These are phyloP conservation scores for Tenodera sinensis DNA, from an alignment of 2,888 invertebrate genomes.

Conservation along the genomic window DNA sequence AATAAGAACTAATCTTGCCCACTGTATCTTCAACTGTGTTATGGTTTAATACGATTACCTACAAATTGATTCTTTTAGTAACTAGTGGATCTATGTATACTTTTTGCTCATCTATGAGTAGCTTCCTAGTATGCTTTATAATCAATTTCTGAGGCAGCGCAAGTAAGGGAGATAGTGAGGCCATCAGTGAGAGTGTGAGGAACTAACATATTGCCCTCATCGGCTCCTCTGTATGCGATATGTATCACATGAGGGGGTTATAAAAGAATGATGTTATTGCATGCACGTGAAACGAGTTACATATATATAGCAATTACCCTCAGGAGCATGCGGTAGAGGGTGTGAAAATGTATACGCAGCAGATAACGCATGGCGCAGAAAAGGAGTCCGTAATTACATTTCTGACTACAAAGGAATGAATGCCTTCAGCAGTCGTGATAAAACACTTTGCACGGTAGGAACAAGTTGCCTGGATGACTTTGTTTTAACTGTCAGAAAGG, in stretches of 20 bases:
- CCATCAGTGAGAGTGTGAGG: background rate
- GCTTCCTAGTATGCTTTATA: background rate
- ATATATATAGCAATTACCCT: background rate
- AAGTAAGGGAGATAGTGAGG: background rate
- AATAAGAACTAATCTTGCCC: too few relatives aligned
- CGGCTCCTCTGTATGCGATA: background rate
- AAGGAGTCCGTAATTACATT: background rate
- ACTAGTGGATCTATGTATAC: too few relatives aligned
- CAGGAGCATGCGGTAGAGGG: background rate
- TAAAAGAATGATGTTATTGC: background rate
- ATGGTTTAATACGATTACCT: too few relatives aligned
- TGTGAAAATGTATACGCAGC: background rate
- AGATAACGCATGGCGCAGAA: background rate
- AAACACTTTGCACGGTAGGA: background rate
- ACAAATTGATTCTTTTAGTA: too few relatives aligned
- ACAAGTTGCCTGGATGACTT: background rate
- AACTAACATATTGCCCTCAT: background rate
- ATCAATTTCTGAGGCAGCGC: background rate
- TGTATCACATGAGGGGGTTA: background rate
- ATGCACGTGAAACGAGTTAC: background rate
- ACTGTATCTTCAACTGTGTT: too few relatives aligned
- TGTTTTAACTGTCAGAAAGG: background rate
- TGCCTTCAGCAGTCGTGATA: background rate
- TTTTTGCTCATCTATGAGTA: too few relatives aligned
- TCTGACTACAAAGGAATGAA: background rate